These are phyloP conservation scores for Sigmodon hispidus DNA, from an alignment of 2,113 vertebrate genomes.

Conservation along the genomic window DNA sequence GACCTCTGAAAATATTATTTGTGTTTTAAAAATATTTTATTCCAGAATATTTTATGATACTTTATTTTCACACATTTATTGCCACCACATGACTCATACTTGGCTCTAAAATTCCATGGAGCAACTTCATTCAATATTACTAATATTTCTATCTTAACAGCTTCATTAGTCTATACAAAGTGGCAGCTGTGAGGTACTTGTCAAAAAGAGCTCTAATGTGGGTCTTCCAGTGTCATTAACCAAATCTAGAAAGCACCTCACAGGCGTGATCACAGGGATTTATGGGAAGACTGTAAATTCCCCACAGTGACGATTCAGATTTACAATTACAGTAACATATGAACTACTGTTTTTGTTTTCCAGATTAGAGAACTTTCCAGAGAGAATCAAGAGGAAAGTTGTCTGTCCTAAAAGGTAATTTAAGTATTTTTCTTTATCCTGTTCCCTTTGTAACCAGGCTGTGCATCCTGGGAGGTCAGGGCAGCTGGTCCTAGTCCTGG, in stretches of 20 bases:
- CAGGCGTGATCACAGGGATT: too few relatives aligned
- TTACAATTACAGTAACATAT: background rate
- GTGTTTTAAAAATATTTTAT: constrained; percentile 42
- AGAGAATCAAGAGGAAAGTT: background rate
- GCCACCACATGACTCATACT: constrained; percentile 44
- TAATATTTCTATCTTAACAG: constrained; percentile 25
- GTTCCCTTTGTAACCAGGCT: too few relatives aligned
- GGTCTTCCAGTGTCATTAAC: too few relatives aligned
- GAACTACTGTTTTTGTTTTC: background rate
- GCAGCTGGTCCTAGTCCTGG: background rate
- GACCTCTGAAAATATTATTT: background rate
- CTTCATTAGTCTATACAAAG: constrained; percentile 32
- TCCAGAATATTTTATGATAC: constrained; percentile 45
- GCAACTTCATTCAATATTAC: constrained; percentile 42
- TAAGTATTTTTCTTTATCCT: background rate
- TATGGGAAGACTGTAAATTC: background rate
- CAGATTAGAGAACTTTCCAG: background rate
- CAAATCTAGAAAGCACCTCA: background rate
- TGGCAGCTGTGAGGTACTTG: constrained; percentile 30
- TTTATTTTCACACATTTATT: constrained; percentile 54
- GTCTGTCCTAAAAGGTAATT: background rate
- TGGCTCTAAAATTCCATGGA: constrained; percentile 12
- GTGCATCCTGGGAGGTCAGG: background rate
- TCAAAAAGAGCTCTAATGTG: background rate
- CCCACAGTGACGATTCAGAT: too few relatives aligned